phyloP scores from a whole-genome alignment of 2,888 invertebrate genomes.

The Cantharis rustica region DNA sequence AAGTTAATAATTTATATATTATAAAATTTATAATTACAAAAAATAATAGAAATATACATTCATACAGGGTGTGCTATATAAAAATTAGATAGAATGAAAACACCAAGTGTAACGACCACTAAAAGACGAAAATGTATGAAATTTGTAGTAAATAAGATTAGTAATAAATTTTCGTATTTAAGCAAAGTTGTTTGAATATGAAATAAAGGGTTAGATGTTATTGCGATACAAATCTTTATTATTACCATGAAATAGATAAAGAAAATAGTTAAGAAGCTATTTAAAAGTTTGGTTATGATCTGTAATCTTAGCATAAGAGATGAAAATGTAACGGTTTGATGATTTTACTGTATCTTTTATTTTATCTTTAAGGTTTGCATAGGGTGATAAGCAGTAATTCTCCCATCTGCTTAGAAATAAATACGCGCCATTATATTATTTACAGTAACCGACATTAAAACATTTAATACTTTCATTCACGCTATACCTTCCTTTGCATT shows the following conservation, averaged over 20 bases:
- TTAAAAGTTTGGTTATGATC: constrained; percentile 1
- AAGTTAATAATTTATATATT: too few species aligned
- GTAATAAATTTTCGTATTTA: not conserved
- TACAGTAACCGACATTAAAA: constrained; percentile 38
- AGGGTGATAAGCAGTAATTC: constrained; percentile 47
- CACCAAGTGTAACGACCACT: not conserved
- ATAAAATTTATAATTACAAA: too few species aligned
- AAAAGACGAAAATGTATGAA: not conserved
- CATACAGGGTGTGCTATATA: not conserved
- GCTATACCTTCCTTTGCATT: constrained; percentile 35
- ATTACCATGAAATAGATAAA: not conserved
- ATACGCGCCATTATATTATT: constrained; percentile 34
- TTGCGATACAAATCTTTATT: not conserved
- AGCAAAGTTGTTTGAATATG: not conserved
- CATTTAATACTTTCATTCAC: constrained; percentile 32
- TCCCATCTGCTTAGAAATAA: constrained; percentile 34
- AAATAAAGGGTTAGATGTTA: not conserved
- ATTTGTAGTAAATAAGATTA: not conserved
- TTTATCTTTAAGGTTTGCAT: constrained; percentile 37
- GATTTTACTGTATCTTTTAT: constrained; percentile 29
- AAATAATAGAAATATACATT: too few species aligned
- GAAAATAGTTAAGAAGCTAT: not conserved
- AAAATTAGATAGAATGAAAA: not conserved
- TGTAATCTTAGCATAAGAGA: constrained; percentile 1
- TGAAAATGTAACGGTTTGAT: constrained; percentile 18